Evolutionary conservation across 1,140 invertebrate species (phyloP).

Genomic region (Melanaphis sacchari): DNA sequence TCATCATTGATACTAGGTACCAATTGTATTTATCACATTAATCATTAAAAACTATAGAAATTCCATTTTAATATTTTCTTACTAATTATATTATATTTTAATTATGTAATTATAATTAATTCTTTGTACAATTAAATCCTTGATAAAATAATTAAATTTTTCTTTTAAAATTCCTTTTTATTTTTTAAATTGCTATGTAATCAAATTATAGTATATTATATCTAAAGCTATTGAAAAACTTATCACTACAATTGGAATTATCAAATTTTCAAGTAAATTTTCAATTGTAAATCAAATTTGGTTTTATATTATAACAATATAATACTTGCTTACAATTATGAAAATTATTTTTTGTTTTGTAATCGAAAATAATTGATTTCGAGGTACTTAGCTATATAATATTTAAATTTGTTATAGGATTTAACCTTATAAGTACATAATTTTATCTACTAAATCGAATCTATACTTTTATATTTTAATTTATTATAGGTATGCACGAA

Average conservation of each 20-base stretch:
- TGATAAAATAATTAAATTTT: conserved; percentile 8
- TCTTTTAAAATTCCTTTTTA: not conserved
- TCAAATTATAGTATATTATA: not conserved
- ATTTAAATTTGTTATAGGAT: too few species aligned
- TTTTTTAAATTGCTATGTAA: not conserved
- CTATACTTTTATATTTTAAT: too few species aligned
- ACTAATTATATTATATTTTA: not conserved
- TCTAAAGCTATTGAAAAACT: not conserved
- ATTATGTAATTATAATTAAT: conserved; percentile 3
- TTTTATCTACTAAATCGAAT: too few species aligned
- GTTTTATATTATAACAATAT: not conserved
- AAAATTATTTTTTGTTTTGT: too few species aligned
- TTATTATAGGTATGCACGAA: too few species aligned
- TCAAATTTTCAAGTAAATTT: not conserved
- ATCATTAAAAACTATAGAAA: conserved; percentile 1
- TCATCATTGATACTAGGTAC: not conserved
- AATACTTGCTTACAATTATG: not conserved
- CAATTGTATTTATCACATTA: not conserved
- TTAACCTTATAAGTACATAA: too few species aligned
- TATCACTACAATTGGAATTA: not conserved
- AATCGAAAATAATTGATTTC: not conserved
- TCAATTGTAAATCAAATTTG: not conserved
- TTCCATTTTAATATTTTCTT: not conserved
- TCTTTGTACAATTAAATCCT: not conserved
- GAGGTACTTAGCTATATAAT: not conserved